Evolutionary conservation across 2,113 vertebrate genomes (phyloP).

Genomic region (Prolemur simus): DNA sequence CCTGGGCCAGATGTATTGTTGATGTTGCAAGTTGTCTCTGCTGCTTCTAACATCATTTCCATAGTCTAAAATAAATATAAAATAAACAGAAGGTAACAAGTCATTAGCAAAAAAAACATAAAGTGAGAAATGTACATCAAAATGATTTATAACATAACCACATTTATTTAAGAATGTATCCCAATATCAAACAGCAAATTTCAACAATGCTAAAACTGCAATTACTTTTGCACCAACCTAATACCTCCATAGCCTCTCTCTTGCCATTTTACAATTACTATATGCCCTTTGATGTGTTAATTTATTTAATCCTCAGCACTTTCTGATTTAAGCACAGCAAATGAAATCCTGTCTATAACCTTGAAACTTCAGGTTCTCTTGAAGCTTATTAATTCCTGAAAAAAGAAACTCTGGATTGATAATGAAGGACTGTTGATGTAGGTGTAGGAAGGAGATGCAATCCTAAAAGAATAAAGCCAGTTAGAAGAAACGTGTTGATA

Average conservation of each 20-base stretch:
- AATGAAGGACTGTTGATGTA: neutral
- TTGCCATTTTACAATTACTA: neutral
- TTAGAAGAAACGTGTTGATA: neutral
- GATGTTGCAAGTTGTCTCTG: no score
- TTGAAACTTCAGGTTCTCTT: neutral
- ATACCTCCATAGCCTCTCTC: neutral
- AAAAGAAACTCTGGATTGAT: neutral
- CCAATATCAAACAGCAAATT: no score
- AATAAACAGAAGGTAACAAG: no score
- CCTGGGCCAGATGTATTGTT: no score
- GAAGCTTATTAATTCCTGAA: neutral
- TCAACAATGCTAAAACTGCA: no score
- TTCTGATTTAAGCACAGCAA: constrained; percentile 1
- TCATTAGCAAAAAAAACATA: no score
- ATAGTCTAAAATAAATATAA: no score
- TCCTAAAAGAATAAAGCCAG: neutral
- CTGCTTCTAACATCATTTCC: no score
- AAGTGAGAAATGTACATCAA: no score
- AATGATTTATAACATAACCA: no score
- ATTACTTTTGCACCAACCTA: no score
- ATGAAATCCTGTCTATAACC: neutral
- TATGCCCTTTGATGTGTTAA: neutral
- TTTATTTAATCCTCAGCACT: neutral
- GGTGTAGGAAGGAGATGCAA: neutral
- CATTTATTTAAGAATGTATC: no score